Evolutionary conservation across 1,140 invertebrate genomes (phyloP).

Genomic region (Drosophila mayri): DNA sequence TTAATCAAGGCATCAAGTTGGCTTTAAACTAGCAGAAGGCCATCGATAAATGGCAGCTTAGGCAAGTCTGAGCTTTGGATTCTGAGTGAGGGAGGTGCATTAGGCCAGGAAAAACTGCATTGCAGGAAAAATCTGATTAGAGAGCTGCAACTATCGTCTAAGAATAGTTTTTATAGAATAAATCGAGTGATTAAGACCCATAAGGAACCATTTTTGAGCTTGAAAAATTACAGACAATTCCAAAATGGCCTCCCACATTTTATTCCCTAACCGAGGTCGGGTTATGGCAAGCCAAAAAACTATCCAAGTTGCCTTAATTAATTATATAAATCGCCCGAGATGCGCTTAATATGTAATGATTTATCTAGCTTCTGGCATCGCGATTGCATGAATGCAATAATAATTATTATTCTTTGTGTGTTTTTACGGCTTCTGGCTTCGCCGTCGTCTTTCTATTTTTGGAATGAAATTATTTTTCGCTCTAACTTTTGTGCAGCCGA

Average conservation of each 20-base stretch:
- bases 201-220: not conserved
- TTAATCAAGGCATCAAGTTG: slow-evolving; percentile 10
- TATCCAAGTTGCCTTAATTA: slow-evolving; percentile 67
- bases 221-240: not conserved
- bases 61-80: not conserved
- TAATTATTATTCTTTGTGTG: slow-evolving; percentile 40
- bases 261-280: slow-evolving; percentile 11
- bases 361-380: slow-evolving; percentile 43
- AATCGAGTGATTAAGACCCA: not conserved
- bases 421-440: slow-evolving; percentile 20
- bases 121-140: not conserved
- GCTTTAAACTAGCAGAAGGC: slow-evolving; percentile 6
- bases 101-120: no score
- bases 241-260: not conserved
- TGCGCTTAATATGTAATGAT: slow-evolving; percentile 65
- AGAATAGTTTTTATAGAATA: not conserved
- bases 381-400: slow-evolving; percentile 43
- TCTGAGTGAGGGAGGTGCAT: not conserved
- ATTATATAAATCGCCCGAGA: slow-evolving; percentile 64
- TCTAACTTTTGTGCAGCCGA: slow-evolving; percentile 71
- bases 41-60: slow-evolving; percentile 11
- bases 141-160: not conserved
- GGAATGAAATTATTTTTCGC: slow-evolving; percentile 68
- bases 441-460: slow-evolving; percentile 37
- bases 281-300: slow-evolving; percentile 36